These are phyloP conservation scores for Alfaro cultratus DNA, from an alignment of 2,797 vertebrate species.

Conservation along the genomic window DNA sequence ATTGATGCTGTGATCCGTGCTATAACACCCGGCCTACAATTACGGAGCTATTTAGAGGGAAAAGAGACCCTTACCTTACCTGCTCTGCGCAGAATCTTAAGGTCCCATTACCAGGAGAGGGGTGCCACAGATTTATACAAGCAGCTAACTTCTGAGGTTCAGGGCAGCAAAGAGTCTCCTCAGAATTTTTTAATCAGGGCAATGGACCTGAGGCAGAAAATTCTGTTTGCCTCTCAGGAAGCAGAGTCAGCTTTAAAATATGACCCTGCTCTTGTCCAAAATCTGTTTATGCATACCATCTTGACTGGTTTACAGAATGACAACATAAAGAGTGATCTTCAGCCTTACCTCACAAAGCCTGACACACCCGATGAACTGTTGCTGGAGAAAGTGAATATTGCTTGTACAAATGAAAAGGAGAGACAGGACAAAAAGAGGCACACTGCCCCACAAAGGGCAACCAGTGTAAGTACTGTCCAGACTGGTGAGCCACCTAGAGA, in stretches of 20 bases:
- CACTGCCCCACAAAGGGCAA: background rate
- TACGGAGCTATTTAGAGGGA: constrained; percentile 2
- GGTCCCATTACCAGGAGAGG: constrained; percentile 19
- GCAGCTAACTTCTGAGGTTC: constrained; percentile 10
- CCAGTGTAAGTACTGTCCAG: constrained; percentile 6
- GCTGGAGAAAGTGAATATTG: constrained; percentile 26
- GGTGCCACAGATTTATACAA: constrained; percentile 28
- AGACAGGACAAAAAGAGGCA: constrained; percentile 20
- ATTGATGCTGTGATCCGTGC: too few relatives aligned
- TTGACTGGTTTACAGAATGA: constrained; percentile 28
- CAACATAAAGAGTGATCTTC: constrained; percentile 28
- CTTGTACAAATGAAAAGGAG: constrained; percentile 6
- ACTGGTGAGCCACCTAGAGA: background rate
- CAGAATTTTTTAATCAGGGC: background rate
- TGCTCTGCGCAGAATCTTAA: background rate
- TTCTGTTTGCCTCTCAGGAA: constrained; percentile 7
- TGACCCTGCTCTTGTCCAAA: constrained; percentile 25
- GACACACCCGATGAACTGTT: constrained; percentile 14
- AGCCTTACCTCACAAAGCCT: constrained; percentile 16
- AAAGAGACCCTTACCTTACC: background rate
- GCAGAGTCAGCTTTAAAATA: constrained; percentile 8
- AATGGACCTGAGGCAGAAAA: background rate
- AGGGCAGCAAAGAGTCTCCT: background rate
- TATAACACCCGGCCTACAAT: too few relatives aligned
- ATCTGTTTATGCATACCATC: constrained; percentile 29